These are phyloP conservation scores for Nothocercus julius DNA, from an alignment of 2,113 vertebrate species.

Conservation along the genomic window DNA sequence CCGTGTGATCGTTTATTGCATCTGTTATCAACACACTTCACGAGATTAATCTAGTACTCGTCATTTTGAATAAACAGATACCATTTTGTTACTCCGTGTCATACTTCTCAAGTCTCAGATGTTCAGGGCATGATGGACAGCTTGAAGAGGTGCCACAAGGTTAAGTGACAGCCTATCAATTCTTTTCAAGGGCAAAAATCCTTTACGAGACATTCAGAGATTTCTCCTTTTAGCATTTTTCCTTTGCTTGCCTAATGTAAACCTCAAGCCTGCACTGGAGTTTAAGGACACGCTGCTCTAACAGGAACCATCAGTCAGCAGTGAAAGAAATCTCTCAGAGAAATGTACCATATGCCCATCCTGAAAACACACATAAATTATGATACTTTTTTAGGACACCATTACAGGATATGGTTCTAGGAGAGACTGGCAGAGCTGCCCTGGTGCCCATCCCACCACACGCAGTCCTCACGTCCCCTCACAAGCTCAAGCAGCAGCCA, in stretches of 20 bases:
- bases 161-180: constrained; percentile 64
- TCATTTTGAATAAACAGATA: constrained; percentile 73
- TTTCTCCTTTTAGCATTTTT: constrained; percentile 38
- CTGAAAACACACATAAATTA: constrained; percentile 28
- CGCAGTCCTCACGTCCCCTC: background rate
- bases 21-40: constrained; percentile 78
- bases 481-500: background rate
- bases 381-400: background rate
- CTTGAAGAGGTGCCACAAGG: constrained; percentile 53
- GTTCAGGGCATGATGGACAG: constrained; percentile 55
- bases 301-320: constrained; percentile 23
- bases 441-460: background rate
- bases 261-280: background rate
- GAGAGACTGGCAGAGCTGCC: background rate
- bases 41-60: constrained; percentile 73
- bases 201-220: background rate
- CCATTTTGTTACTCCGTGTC: constrained; percentile 57
- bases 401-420: background rate
- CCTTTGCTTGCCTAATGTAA: constrained; percentile 32
- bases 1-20: constrained; percentile 75
- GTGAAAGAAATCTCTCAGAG: background rate
- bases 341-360: background rate
- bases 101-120: constrained; percentile 58
- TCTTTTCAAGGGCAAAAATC: constrained; percentile 72
- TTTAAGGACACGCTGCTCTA: constrained; percentile 42